phyloP scores from a whole-genome alignment of 2,113 vertebrate species.

The Dromaius novaehollandiae region DNA sequence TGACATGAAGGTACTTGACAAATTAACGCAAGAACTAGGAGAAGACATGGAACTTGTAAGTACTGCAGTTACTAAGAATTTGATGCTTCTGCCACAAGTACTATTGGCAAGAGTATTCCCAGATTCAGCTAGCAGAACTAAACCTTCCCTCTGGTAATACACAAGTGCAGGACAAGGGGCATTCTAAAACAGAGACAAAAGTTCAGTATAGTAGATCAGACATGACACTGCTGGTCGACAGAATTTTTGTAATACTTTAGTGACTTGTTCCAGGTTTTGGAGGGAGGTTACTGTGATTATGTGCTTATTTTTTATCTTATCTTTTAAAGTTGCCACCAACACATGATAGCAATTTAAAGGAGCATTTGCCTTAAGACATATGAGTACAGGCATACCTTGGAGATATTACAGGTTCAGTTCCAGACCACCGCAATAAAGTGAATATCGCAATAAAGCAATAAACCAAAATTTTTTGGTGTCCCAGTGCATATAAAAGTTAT shows the following conservation, averaged over 20 bases:
- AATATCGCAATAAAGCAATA: too few species aligned
- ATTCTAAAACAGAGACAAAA: background rate
- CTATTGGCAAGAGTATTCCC: background rate
- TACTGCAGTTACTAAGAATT: background rate
- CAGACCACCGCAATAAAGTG: too few species aligned
- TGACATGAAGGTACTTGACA: constrained; percentile 68
- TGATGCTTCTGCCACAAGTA: background rate
- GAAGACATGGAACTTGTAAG: constrained; percentile 75
- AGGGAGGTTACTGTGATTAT: background rate
- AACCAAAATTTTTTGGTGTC: too few species aligned
- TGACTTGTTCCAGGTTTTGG: background rate
- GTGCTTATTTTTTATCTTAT: constrained; percentile 1
- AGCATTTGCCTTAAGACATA: constrained; percentile 15
- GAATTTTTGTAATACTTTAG: background rate
- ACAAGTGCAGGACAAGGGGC: background rate
- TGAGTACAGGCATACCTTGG: background rate
- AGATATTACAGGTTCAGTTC: too few species aligned
- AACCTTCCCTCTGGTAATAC: background rate
- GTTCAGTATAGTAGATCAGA: background rate
- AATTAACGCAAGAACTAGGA: constrained; percentile 63
- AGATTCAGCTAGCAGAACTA: background rate
- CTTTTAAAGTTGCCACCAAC: background rate
- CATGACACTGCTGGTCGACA: background rate
- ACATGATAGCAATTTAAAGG: background rate
- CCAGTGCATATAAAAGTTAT: too few species aligned